phyloP scores from a whole-genome alignment of 2,113 vertebrate species.

The Oryzias curvinotus region DNA sequence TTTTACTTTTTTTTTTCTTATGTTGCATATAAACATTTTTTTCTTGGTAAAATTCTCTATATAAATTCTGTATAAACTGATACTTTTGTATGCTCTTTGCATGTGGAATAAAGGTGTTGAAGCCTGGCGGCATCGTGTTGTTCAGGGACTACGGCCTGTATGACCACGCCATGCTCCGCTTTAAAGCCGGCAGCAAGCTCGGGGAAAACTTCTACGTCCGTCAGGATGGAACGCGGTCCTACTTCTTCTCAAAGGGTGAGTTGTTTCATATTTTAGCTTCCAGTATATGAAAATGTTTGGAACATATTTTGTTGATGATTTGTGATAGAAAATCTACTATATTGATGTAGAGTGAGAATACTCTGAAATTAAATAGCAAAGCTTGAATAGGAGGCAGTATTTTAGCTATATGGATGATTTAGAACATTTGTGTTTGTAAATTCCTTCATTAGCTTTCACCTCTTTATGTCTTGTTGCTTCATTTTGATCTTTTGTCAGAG shows the following conservation, averaged over 20 bases:
- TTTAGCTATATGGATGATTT: too few relatives aligned
- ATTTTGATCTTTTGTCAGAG: constrained; percentile 69
- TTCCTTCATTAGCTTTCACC: background rate
- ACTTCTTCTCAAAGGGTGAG: constrained; percentile 93
- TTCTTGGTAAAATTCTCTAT: background rate
- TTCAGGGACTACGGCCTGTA: constrained; percentile 94
- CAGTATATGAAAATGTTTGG: background rate
- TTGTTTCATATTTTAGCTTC: background rate
- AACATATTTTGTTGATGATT: background rate
- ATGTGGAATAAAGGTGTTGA: constrained; percentile 81
- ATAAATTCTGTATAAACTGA: background rate
- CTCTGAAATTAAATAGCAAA: too few relatives aligned
- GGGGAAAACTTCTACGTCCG: constrained; percentile 95
- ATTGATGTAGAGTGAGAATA: too few relatives aligned
- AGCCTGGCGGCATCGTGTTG: constrained; percentile 85
- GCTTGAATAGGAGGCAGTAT: too few relatives aligned
- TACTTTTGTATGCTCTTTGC: background rate
- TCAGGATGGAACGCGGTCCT: constrained; percentile 94
- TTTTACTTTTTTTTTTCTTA: background rate
- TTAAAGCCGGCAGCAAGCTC: constrained; percentile 90
- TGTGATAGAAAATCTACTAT: too few relatives aligned
- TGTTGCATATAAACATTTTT: background rate
- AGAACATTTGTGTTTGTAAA: too few relatives aligned
- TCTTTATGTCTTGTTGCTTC: background rate
- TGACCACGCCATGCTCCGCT: constrained; percentile 94